Conservation (phyloP, 2,113 vertebrate species). For the Alces alces region DNA sequence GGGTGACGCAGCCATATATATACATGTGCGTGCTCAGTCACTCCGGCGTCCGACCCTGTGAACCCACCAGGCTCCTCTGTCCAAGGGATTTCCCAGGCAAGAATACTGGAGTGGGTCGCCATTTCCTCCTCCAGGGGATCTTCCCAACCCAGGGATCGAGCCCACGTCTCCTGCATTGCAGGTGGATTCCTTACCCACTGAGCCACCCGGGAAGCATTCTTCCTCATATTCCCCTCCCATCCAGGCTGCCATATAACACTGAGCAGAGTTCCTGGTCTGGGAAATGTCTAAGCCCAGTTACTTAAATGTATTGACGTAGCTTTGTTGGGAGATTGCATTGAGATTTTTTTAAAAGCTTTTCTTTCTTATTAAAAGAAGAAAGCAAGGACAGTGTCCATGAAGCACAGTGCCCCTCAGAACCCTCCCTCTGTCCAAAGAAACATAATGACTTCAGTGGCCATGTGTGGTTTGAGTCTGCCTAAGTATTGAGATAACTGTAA, state of each 20-base stretch:
- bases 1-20: fast-evolving
- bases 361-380: constrained; percentile 8
- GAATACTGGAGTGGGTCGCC: neutral
- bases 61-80: neutral
- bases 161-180: neutral
- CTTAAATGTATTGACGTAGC: neutral
- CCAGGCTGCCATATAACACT: neutral
- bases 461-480: neutral
- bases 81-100: neutral
- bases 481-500: neutral
- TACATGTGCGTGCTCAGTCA: neutral
- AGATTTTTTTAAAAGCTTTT: neutral
- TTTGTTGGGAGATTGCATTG: neutral
- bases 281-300: neutral
- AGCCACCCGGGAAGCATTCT: neutral
- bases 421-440: neutral
- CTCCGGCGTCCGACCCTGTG: neutral
- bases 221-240: neutral
- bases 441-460: neutral
- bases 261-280: neutral
- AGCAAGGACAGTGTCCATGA: neutral
- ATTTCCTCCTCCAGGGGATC: neutral
- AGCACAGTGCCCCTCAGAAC: neutral
- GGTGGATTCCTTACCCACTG: neutral
- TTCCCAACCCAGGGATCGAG: neutral